Percentiles rank a stretch among this genome's conserved stretches.
These are phyloP conservation scores for Epistrophe grossulariae DNA, from an alignment of 2,888 invertebrate genomes.

Conservation along the genomic window DNA sequence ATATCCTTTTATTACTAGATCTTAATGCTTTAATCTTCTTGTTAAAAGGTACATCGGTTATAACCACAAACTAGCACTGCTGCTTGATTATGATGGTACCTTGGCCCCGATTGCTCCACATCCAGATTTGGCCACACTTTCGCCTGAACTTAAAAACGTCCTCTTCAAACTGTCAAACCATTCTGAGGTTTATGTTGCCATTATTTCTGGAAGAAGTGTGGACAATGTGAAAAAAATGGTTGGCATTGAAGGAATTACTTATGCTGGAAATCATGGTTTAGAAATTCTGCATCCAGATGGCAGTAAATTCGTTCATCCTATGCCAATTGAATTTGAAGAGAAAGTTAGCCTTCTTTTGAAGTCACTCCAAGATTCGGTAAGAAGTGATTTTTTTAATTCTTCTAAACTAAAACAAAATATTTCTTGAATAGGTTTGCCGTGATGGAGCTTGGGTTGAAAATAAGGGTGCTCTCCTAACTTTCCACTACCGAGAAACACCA, in stretches of 20 bases:
- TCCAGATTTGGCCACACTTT: constrained; percentile 94
- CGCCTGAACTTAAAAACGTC: constrained; percentile 93
- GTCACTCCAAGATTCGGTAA: constrained; percentile 91
- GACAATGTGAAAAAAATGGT: constrained; percentile 96
- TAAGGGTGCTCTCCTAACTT: constrained; percentile 93
- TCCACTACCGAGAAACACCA: constrained; percentile 94
- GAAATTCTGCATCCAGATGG: constrained; percentile 96
- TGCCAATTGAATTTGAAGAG: constrained; percentile 93
- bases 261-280: constrained; percentile 94
- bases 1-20: too few species aligned
- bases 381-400: constrained; percentile 34
- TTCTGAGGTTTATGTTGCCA: constrained; percentile 94
- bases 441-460: constrained; percentile 97
- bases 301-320: constrained; percentile 95
- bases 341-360: constrained; percentile 91
- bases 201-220: constrained; percentile 93
- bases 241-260: constrained; percentile 95
- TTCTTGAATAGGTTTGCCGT: constrained; percentile 87
- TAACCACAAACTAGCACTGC: constrained; percentile 92
- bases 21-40: not conserved
- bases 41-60: constrained; percentile 92
- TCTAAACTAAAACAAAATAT: not conserved
- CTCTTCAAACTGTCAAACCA: constrained; percentile 92
- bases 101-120: constrained; percentile 95
- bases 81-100: constrained; percentile 95